phyloP scores from a whole-genome alignment of 2,113 vertebrate species.

The Charina bottae region DNA sequence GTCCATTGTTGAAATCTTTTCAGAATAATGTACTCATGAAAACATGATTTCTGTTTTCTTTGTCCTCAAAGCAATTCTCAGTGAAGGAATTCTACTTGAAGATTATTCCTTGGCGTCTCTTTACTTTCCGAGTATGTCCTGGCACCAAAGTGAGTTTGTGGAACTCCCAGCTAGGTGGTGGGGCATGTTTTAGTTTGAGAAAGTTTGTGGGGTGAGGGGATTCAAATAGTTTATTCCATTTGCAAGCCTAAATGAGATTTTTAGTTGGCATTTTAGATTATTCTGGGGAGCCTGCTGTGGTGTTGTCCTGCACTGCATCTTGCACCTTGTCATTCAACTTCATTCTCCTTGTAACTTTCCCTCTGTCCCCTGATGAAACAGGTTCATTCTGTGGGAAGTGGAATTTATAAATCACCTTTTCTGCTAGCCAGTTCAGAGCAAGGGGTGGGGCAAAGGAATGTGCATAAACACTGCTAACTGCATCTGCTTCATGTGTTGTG shows the following conservation, averaged over 20 bases:
- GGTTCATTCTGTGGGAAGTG: not conserved
- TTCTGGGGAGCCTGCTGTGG: slow-evolving; percentile 14
- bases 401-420: slow-evolving; percentile 36
- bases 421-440: slow-evolving; percentile 37
- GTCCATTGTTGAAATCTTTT: slow-evolving; percentile 1
- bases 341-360: not conserved
- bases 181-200: not conserved
- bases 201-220: slow-evolving; percentile 9
- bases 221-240: slow-evolving; percentile 9
- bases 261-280: slow-evolving; percentile 18
- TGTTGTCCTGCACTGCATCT: slow-evolving; percentile 11
- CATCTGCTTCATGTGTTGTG: slow-evolving; percentile 41
- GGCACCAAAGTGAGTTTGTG: slow-evolving; percentile 90
- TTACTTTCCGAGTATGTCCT: slow-evolving; percentile 96
- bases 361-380: slow-evolving; percentile 9
- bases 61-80: slow-evolving; percentile 91
- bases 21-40: not conserved
- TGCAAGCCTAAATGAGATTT: slow-evolving; percentile 22
- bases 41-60: slow-evolving; percentile 52
- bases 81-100: slow-evolving; percentile 99
- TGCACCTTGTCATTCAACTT: slow-evolving; percentile 22
- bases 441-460: slow-evolving; percentile 32
- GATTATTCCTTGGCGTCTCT: slow-evolving; percentile 98
- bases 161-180: not conserved
- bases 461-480: slow-evolving; percentile 6